Conservation (phyloP, 2,797 vertebrate genomes). For the Champsocephalus esox region DNA sequence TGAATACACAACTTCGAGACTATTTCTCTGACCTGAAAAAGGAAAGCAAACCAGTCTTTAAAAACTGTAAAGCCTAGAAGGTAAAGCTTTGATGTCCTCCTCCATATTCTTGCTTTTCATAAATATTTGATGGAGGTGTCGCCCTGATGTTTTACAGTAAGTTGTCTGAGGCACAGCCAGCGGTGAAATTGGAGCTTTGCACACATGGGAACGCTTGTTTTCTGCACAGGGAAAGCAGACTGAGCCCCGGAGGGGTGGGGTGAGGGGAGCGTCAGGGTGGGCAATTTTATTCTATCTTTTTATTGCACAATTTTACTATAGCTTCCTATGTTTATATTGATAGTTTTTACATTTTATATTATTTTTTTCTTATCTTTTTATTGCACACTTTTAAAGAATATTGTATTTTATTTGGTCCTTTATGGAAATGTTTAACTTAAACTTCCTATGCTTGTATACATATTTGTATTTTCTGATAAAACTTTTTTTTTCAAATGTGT, state of each 20-base stretch:
- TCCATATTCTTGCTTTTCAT: constrained; percentile 49
- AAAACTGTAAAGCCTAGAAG: constrained; percentile 25
- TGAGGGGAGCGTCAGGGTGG: background rate
- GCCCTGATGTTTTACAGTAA: constrained; percentile 34
- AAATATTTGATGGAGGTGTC: constrained; percentile 55
- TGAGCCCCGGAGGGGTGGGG: constrained; percentile 26
- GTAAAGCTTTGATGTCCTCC: constrained; percentile 31
- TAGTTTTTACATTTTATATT: no score
- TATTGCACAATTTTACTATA: no score
- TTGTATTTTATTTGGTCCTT: no score
- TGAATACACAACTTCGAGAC: background rate
- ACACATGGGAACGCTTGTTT: constrained; percentile 59
- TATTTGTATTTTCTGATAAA: no score
- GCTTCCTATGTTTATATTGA: no score
- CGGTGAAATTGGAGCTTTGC: constrained; percentile 37
- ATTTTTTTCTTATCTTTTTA: no score
- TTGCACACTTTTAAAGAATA: no score
- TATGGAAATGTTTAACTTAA: no score
- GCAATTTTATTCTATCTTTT: no score
- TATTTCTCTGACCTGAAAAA: constrained; percentile 18
- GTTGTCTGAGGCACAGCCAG: constrained; percentile 27
- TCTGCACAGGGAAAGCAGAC: constrained; percentile 38
- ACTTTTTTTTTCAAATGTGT: no score
- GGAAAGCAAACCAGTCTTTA: background rate
- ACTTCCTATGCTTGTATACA: no score